phyloP scores from a whole-genome alignment of 2,797 vertebrate genomes.

The Rallus crepitans region DNA sequence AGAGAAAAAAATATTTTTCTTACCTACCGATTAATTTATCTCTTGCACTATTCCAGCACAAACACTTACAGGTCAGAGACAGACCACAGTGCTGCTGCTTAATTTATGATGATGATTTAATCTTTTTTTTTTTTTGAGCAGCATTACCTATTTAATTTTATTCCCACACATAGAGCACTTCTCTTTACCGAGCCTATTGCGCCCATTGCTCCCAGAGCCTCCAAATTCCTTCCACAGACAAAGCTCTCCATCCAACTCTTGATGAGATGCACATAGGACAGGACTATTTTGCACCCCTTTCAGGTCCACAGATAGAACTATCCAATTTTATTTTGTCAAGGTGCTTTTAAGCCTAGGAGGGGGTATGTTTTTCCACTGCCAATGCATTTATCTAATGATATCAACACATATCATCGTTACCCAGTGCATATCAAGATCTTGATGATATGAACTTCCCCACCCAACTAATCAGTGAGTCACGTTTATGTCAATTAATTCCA shows the following conservation, averaged over 20 bases:
- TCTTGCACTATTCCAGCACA: not conserved
- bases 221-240: not conserved
- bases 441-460: slow-evolving; percentile 5
- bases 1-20: not conserved
- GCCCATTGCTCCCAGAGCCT: not conserved
- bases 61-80: not conserved
- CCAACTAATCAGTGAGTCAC: slow-evolving; percentile 24
- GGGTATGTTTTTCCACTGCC: not conserved
- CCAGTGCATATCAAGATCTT: slow-evolving; percentile 4
- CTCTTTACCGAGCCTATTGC: not conserved
- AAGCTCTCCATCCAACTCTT: not conserved
- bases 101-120: not conserved
- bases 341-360: not conserved
- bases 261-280: not conserved
- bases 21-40: not conserved
- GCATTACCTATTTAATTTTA: not conserved
- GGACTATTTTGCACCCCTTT: not conserved
- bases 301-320: not conserved
- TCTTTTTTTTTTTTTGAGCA: not conserved
- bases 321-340: slow-evolving; percentile 8
- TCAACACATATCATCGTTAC: slow-evolving; percentile 14
- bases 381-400: slow-evolving; percentile 11
- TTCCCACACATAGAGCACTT: not conserved
- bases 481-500: not conserved
- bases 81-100: not conserved